phyloP scores from a whole-genome alignment of 2,113 vertebrate species.

The Pampusana beccarii region DNA sequence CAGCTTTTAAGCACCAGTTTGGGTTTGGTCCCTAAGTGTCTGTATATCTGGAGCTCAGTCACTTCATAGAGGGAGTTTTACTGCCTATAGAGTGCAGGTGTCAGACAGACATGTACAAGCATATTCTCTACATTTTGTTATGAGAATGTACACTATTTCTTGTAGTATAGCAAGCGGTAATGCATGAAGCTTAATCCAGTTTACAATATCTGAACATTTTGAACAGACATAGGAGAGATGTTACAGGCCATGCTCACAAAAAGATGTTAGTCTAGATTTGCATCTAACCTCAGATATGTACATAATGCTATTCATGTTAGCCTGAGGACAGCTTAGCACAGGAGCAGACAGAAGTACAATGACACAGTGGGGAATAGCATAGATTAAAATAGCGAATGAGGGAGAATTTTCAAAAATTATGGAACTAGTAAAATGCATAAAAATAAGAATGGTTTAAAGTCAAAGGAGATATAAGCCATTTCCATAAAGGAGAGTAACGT shows the following conservation, averaged over 20 bases:
- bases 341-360: conserved; percentile 6
- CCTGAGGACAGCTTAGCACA: conserved; percentile 31
- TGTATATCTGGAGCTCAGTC: background rate
- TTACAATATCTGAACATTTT: background rate
- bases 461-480: background rate
- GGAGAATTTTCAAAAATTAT: background rate
- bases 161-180: background rate
- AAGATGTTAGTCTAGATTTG: conserved; percentile 24
- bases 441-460: background rate
- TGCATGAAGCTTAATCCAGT: background rate
- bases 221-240: background rate
- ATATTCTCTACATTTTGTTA: background rate
- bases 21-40: background rate
- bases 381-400: conserved; percentile 51
- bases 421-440: background rate
- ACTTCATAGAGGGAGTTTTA: background rate
- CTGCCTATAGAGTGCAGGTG: background rate
- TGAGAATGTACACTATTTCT: background rate
- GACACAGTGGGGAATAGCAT: conserved; percentile 38
- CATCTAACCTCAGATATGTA: conserved; percentile 30
- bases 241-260: background rate
- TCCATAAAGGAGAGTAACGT: background rate
- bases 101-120: background rate
- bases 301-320: conserved; percentile 44
- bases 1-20: background rate